These are phyloP conservation scores for Palythoa caribaeorum DNA, from an alignment of 92 coral and sea anemone species.

Conservation along the genomic window DNA sequence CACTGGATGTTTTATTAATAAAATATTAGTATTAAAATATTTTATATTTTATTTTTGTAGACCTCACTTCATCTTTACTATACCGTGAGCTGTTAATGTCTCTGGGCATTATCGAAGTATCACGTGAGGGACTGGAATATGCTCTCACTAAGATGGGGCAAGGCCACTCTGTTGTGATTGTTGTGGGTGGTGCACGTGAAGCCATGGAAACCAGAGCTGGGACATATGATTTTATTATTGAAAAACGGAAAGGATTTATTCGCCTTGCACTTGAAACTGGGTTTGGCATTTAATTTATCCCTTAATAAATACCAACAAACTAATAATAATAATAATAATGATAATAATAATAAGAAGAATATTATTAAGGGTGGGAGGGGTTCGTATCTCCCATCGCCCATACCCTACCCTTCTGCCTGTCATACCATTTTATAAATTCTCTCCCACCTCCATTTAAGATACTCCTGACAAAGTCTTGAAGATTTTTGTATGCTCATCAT, in stretches of 20 bases:
- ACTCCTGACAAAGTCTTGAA: too few relatives aligned
- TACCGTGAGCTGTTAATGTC: constrained; percentile 62
- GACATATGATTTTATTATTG: constrained; percentile 30
- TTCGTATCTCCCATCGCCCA: too few relatives aligned
- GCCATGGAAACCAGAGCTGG: constrained; percentile 55
- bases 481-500: too few relatives aligned
- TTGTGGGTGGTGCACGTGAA: constrained; percentile 60
- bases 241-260: constrained; percentile 57
- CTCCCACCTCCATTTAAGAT: too few relatives aligned
- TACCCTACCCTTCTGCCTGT: too few relatives aligned
- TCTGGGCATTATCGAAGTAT: constrained; percentile 51
- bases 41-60: constrained; percentile 5
- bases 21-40: too few relatives aligned
- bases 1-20: too few relatives aligned
- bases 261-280: constrained; percentile 58
- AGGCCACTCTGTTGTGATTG: constrained; percentile 55
- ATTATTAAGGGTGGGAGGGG: too few relatives aligned
- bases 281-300: constrained; percentile 10
- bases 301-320: neutral
- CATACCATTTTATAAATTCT: too few relatives aligned
- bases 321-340: neutral
- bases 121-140: constrained; percentile 56
- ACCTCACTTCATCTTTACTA: constrained; percentile 44
- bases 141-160: constrained; percentile 52
- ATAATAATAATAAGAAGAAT: too few relatives aligned